These are phyloP conservation scores for Synanthedon tipuliformis DNA, from an alignment of 2,888 invertebrate species.

Conservation along the genomic window DNA sequence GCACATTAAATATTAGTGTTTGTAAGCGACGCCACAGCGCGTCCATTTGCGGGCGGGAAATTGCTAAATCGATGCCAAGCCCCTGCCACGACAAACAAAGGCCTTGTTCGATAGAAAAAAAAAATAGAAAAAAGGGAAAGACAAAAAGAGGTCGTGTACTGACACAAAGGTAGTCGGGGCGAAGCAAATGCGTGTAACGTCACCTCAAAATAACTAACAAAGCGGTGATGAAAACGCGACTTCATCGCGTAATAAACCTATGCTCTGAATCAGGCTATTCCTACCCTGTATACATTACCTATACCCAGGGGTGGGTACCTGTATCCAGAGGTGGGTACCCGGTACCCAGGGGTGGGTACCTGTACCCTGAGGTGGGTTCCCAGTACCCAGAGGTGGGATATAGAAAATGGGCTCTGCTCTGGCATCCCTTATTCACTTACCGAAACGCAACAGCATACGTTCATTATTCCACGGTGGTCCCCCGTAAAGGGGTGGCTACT, in stretches of 20 bases:
- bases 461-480: too few relatives aligned
- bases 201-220: constrained; percentile 16
- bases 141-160: constrained; percentile 14
- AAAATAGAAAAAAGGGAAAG: constrained; percentile 12
- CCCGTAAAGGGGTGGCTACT: too few relatives aligned
- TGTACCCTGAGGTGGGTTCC: too few relatives aligned
- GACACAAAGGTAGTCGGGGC: constrained; percentile 18
- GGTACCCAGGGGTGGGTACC: too few relatives aligned
- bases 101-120: constrained; percentile 18
- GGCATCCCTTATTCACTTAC: too few relatives aligned
- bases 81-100: constrained; percentile 22
- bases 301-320: too few relatives aligned
- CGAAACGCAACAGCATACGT: too few relatives aligned
- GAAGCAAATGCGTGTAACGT: constrained; percentile 21
- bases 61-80: constrained; percentile 32
- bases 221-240: not conserved
- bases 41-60: constrained; percentile 15
- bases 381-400: too few relatives aligned
- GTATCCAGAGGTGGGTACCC: too few relatives aligned
- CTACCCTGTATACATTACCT: too few relatives aligned
- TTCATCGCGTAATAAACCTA: not conserved
- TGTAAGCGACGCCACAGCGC: not conserved
- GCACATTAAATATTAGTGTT: not conserved
- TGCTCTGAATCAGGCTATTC: too few relatives aligned
- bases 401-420: too few relatives aligned